Percentiles rank a stretch among this genome's conserved stretches.
Conservation (phyloP, 2,797 vertebrate species). For the Dallia pectoralis region DNA sequence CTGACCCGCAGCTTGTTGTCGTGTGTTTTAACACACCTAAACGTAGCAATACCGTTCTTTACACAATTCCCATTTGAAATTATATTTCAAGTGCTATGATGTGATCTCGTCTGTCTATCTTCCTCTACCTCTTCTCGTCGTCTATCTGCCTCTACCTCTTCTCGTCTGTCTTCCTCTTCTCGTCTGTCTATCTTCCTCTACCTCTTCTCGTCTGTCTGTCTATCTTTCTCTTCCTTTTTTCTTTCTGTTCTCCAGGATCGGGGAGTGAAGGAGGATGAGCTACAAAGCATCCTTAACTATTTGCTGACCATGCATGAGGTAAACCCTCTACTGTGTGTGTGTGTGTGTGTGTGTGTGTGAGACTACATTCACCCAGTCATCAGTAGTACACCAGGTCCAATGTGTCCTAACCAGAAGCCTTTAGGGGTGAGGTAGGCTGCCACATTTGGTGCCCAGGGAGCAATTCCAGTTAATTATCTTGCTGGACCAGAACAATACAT, state of each 20-base stretch:
- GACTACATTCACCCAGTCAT: neutral
- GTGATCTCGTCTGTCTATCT: too few species aligned
- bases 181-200: neutral
- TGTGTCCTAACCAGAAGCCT: neutral
- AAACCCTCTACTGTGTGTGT: slow-evolving; percentile 25
- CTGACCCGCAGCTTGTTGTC: too few species aligned
- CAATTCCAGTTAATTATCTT: too few species aligned
- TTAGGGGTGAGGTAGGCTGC: too few species aligned
- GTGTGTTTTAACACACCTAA: too few species aligned
- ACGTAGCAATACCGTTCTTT: too few species aligned
- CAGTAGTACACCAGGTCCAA: neutral
- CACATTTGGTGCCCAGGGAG: too few species aligned
- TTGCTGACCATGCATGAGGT: slow-evolving; percentile 98
- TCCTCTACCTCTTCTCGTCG: too few species aligned
- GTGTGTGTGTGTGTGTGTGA: neutral
- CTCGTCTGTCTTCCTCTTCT: too few species aligned
- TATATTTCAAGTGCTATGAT: too few species aligned
- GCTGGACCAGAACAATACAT: too few species aligned
- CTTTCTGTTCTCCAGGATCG: slow-evolving; percentile 79
- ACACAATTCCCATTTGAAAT: too few species aligned
- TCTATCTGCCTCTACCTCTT: accelerated
- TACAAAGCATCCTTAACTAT: slow-evolving; percentile 99
- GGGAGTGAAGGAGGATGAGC: slow-evolving; percentile 97
- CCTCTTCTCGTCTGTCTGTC: neutral
- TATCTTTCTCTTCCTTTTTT: neutral